Evolutionary conservation across 1,140 invertebrate genomes (phyloP).

Genomic region (Ceratosolen fusciceps): DNA sequence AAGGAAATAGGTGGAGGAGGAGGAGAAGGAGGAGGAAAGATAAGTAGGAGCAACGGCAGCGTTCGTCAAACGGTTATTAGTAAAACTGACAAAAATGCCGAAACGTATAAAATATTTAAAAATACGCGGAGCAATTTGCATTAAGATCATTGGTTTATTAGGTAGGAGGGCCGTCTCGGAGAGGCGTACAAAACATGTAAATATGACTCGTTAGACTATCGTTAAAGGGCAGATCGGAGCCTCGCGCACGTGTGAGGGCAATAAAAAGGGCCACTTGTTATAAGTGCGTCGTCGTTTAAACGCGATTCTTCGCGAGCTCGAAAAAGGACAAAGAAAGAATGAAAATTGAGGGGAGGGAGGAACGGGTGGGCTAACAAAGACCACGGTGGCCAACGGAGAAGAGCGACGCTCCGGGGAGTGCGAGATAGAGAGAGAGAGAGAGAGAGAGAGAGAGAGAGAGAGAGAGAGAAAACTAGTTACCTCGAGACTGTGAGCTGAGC

Average conservation of each 20-base stretch:
- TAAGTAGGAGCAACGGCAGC: too few species aligned
- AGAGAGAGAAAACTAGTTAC: slow-evolving; percentile 49
- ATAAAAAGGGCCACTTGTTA: slow-evolving; percentile 14
- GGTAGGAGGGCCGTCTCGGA: neutral
- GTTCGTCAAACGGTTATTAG: neutral
- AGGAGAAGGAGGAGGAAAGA: too few species aligned
- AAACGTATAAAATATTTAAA: neutral
- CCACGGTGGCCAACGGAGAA: neutral
- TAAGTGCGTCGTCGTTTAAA: neutral
- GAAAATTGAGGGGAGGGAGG: too few species aligned
- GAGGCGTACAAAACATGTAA: neutral
- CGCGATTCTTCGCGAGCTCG: neutral
- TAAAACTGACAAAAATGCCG: neutral
- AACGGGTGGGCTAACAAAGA: too few species aligned
- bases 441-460: neutral
- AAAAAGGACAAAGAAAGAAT: neutral
- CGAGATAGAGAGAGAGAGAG: neutral
- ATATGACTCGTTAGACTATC: neutral
- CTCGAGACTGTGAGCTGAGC: slow-evolving; percentile 48
- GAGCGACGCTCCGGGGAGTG: neutral
- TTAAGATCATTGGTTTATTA: neutral
- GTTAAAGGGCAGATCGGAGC: slow-evolving; percentile 13
- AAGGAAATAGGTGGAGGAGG: too few species aligned
- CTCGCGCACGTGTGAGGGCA: neutral
- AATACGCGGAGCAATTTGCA: neutral